Conservation (phyloP, 2,113 vertebrate genomes). For the Thamnaconus septentrionalis region DNA sequence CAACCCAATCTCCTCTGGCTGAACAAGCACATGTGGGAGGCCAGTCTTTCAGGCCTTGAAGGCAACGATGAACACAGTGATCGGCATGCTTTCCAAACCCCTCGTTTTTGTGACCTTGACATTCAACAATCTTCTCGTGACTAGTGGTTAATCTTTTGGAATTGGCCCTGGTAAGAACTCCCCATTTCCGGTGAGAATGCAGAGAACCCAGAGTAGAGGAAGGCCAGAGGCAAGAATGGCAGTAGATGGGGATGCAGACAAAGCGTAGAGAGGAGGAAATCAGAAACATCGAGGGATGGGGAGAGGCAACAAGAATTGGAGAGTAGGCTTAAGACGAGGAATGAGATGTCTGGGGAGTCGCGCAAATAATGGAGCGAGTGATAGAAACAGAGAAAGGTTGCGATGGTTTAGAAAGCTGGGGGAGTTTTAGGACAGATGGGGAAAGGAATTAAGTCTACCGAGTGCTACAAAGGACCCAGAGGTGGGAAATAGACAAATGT, state of each 20-base stretch:
- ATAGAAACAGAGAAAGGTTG: constrained; percentile 20
- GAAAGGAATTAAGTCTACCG: constrained; percentile 2
- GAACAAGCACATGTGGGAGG: constrained; percentile 54
- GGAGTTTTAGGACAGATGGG: constrained; percentile 35
- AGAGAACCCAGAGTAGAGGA: constrained; percentile 42
- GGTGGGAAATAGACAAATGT: no score
- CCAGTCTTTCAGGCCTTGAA: constrained; percentile 59
- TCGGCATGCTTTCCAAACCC: constrained; percentile 67
- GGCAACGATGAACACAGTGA: constrained; percentile 48
- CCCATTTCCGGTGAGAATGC: constrained; percentile 61
- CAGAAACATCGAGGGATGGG: constrained; percentile 36
- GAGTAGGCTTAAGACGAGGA: constrained; percentile 33
- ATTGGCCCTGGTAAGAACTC: constrained; percentile 46
- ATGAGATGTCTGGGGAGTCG: constrained; percentile 30
- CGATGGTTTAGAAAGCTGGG: background rate
- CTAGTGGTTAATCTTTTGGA: constrained; percentile 65
- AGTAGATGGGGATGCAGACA: constrained; percentile 19
- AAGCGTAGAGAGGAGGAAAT: constrained; percentile 37
- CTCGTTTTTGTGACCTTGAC: constrained; percentile 71
- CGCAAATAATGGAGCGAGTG: constrained; percentile 32
- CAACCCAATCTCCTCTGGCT: constrained; percentile 43
- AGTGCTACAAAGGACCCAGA: no score
- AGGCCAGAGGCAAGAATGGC: constrained; percentile 44
- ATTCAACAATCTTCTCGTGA: constrained; percentile 68
- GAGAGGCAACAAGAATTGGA: constrained; percentile 38